phyloP scores from a whole-genome alignment of 2,797 vertebrate species.

The Acanthiza pusilla region DNA sequence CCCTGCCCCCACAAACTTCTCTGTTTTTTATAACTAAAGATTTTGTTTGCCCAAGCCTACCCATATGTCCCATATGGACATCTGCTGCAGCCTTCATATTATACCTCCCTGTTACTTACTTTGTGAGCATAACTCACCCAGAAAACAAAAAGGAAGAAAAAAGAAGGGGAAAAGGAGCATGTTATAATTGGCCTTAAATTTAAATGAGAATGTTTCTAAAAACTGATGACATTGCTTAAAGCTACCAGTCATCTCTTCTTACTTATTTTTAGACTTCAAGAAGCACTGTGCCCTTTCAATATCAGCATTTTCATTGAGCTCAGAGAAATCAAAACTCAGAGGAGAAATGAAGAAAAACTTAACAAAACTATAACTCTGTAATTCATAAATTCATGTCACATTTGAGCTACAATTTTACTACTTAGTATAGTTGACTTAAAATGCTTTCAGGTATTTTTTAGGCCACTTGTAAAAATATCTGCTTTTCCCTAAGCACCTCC shows the following conservation, averaged over 20 bases:
- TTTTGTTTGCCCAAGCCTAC: neutral
- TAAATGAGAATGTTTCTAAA: neutral
- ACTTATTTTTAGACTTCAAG: neutral
- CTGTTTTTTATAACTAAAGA: neutral
- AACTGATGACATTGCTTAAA: neutral
- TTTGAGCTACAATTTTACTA: neutral
- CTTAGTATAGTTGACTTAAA: neutral
- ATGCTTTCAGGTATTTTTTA: neutral
- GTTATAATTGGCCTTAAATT: neutral
- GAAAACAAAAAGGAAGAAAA: neutral
- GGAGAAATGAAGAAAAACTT: neutral
- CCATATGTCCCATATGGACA: neutral
- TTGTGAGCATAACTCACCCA: neutral
- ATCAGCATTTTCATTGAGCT: neutral
- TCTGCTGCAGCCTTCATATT: neutral
- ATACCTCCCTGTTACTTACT: neutral
- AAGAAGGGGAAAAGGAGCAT: neutral
- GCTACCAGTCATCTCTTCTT: neutral
- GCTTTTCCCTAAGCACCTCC: neutral
- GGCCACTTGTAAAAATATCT: neutral
- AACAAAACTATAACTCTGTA: neutral
- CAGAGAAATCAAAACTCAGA: neutral
- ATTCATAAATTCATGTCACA: neutral
- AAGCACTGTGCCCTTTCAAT: neutral
- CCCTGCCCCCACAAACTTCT: accelerated